Conservation (phyloP, 2,888 invertebrate species). For the Xylota segnis region DNA sequence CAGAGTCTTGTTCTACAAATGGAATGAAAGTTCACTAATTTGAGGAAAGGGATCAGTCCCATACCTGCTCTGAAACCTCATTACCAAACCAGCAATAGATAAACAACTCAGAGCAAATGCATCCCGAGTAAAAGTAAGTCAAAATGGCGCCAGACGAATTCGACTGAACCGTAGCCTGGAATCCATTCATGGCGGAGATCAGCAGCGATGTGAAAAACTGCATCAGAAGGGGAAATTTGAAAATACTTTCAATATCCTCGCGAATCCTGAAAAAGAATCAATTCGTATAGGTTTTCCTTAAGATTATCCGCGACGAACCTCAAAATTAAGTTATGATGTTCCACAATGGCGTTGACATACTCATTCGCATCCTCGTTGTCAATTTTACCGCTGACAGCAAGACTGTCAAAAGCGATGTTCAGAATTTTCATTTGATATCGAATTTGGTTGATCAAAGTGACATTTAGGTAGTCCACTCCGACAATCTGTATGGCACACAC, state of each 20-base stretch:
- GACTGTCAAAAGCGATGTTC: slow-evolving; percentile 79
- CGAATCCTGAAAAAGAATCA: slow-evolving; percentile 76
- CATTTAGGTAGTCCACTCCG: slow-evolving; percentile 79
- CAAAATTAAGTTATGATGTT: slow-evolving; percentile 79
- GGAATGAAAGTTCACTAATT: neutral
- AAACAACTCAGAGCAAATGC: slow-evolving; percentile 80
- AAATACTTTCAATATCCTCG: slow-evolving; percentile 78
- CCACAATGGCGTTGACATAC: slow-evolving; percentile 77
- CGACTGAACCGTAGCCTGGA: slow-evolving; percentile 79
- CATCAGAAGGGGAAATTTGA: slow-evolving; percentile 78
- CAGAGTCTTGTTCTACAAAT: slow-evolving; percentile 79
- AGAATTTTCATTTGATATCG: slow-evolving; percentile 80
- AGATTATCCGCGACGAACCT: slow-evolving; percentile 66
- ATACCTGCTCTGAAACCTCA: slow-evolving; percentile 79
- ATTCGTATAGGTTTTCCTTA: neutral
- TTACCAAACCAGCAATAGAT: slow-evolving; percentile 81
- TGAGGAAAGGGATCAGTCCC: neutral
- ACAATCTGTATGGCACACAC: slow-evolving; percentile 78
- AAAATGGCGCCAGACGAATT: slow-evolving; percentile 77
- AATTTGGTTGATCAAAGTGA: slow-evolving; percentile 80
- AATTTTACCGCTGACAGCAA: slow-evolving; percentile 21
- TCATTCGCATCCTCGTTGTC: slow-evolving; percentile 36
- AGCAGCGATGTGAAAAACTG: slow-evolving; percentile 80
- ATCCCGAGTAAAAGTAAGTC: slow-evolving; percentile 79
- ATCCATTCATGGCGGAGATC: slow-evolving; percentile 79